A percentile compares a stretch with the other conserved stretches of the same genome.
These are phyloP conservation scores for Nansenia antarctica DNA, from an alignment of 2,113 vertebrate species.

Conservation along the genomic window DNA sequence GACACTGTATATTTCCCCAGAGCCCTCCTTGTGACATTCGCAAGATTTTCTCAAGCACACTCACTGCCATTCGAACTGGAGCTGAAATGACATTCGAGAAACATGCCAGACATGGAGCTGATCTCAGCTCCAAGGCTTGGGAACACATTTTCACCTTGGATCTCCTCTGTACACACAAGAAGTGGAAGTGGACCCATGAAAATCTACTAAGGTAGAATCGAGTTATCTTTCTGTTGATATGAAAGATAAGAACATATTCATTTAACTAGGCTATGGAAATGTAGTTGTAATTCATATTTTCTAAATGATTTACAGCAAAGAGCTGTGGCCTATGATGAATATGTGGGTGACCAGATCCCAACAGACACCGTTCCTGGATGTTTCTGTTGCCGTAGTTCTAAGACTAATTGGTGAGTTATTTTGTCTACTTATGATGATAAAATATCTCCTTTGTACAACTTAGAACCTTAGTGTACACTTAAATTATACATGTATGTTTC, in stretches of 20 bases:
- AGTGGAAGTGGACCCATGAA: conserved; percentile 91
- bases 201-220: conserved; percentile 88
- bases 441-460: too few relatives aligned
- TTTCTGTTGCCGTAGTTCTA: conserved; percentile 80
- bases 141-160: conserved; percentile 85
- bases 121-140: conserved; percentile 83
- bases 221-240: too few relatives aligned
- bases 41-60: conserved; percentile 77
- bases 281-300: conserved; percentile 9
- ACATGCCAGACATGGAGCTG: conserved; percentile 81
- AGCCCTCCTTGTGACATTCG: conserved; percentile 79
- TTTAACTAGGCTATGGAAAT: too few relatives aligned
- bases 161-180: conserved; percentile 86
- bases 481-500: too few relatives aligned
- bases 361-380: conserved; percentile 73
- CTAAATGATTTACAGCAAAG: conserved; percentile 74
- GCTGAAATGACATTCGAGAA: conserved; percentile 76
- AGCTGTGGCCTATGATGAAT: conserved; percentile 95
- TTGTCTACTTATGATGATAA: not conserved
- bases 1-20: conserved; percentile 64
- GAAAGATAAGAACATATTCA: too few relatives aligned
- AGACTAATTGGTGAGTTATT: conserved; percentile 84
- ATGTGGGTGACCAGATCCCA: conserved; percentile 88
- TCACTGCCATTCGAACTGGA: conserved; percentile 80
- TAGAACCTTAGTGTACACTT: too few relatives aligned